These are phyloP conservation scores for Gastrophysa polygoni DNA, from an alignment of 2,888 invertebrate species.

Conservation along the genomic window DNA sequence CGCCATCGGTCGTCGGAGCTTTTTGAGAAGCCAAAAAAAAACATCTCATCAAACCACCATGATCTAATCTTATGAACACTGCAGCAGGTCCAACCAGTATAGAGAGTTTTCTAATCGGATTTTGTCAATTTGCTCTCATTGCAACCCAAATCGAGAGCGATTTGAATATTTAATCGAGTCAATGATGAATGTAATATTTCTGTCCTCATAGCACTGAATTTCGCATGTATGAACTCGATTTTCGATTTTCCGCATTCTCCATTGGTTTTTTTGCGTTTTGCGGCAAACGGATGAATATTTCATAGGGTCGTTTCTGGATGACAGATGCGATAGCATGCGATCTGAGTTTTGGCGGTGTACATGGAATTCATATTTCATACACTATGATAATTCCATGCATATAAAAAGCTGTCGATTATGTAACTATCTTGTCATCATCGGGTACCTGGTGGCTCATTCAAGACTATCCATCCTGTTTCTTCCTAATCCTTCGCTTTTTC, in stretches of 20 bases:
- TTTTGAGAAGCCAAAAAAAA: not conserved
- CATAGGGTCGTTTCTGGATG: not conserved
- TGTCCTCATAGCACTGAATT: no score
- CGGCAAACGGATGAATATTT: not conserved
- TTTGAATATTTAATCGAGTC: conserved; percentile 40
- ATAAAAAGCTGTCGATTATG: no score
- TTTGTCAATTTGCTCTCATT: conserved; percentile 45
- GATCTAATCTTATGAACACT: conserved; percentile 17
- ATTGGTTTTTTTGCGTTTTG: not conserved
- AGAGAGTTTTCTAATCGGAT: conserved; percentile 43
- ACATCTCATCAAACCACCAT: no score
- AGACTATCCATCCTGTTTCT: no score
- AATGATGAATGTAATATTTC: conserved; percentile 27
- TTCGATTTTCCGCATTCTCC: not conserved
- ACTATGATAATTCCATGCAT: no score
- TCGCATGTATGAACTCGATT: no score
- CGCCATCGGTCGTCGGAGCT: not conserved
- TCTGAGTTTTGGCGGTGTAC: not conserved
- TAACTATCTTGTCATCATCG: no score
- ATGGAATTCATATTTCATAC: no score
- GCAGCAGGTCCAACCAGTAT: conserved; percentile 19
- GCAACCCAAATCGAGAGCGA: no score
- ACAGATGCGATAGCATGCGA: not conserved
- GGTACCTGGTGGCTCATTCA: no score
- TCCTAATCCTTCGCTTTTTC: no score